Conservation (phyloP, 1,140 invertebrate genomes). For the Holcopasites calliopsidis region DNA sequence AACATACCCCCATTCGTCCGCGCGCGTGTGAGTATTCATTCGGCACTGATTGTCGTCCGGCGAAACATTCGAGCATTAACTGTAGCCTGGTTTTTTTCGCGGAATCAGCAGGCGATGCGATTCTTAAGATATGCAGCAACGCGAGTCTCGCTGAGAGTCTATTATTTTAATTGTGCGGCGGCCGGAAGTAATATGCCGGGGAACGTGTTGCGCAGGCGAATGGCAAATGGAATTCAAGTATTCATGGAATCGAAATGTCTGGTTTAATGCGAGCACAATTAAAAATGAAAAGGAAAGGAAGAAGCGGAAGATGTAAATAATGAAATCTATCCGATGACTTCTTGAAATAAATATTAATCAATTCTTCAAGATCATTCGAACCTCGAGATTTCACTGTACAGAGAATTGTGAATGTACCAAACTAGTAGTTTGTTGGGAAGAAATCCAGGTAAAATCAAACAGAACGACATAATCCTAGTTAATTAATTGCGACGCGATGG, state of each 20-base stretch:
- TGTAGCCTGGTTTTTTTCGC: not conserved
- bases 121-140: constrained; percentile 3
- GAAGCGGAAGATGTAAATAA: not conserved
- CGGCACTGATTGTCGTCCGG: not conserved
- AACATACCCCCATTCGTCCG: no score
- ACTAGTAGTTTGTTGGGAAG: no score
- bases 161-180: constrained; percentile 16
- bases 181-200: not conserved
- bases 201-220: not conserved
- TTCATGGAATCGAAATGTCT: not conserved
- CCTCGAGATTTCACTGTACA: not conserved
- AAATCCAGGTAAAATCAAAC: no score
- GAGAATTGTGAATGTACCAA: no score
- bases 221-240: constrained; percentile 6
- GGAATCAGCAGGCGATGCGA: not conserved
- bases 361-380: not conserved
- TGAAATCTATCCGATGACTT: no score
- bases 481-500: not conserved
- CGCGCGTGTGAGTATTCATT: constrained; percentile 51
- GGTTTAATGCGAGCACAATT: not conserved
- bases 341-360: no score
- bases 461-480: not conserved
- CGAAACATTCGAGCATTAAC: not conserved
- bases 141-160: constrained; percentile 7
- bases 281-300: not conserved